Conservation (phyloP, 2,888 invertebrate species). For the Horisme vitalbata region DNA sequence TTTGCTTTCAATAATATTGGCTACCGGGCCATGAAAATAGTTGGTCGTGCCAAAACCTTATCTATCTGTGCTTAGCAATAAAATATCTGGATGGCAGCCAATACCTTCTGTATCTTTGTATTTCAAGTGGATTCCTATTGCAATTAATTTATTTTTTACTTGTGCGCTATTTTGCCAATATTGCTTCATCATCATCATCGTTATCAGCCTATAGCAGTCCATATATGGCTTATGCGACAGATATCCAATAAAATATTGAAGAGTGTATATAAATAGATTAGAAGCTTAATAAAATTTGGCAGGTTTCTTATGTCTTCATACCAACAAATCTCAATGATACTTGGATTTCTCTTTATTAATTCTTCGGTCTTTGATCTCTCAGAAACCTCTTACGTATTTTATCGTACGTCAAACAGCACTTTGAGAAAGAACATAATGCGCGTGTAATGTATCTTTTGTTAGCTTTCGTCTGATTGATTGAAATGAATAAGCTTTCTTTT, state of each 20-base stretch:
- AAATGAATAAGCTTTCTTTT: slow-evolving; percentile 28
- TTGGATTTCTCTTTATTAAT: not conserved
- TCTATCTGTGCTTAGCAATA: slow-evolving; percentile 53
- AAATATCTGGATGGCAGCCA: slow-evolving; percentile 55
- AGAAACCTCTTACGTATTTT: slow-evolving; percentile 4
- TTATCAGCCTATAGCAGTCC: no score
- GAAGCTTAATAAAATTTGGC: no score
- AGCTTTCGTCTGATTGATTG: slow-evolving; percentile 33
- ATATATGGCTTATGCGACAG: no score
- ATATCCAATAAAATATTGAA: no score
- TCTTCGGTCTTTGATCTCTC: slow-evolving; percentile 7
- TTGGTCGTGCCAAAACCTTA: slow-evolving; percentile 52
- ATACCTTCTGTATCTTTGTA: slow-evolving; percentile 41
- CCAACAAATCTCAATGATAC: not conserved
- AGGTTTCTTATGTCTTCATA: no score
- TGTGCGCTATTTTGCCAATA: no score
- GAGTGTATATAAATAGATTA: no score
- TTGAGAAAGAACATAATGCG: slow-evolving; percentile 7
- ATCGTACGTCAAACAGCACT: slow-evolving; percentile 22
- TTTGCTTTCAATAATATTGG: slow-evolving; percentile 42
- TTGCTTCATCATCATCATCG: no score
- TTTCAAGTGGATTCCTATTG: slow-evolving; percentile 35
- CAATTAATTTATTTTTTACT: no score
- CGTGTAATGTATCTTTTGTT: slow-evolving; percentile 28
- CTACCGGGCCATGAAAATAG: slow-evolving; percentile 42